Conservation (phyloP, 2,888 invertebrate species). For the Tolmerus cingulatus region DNA sequence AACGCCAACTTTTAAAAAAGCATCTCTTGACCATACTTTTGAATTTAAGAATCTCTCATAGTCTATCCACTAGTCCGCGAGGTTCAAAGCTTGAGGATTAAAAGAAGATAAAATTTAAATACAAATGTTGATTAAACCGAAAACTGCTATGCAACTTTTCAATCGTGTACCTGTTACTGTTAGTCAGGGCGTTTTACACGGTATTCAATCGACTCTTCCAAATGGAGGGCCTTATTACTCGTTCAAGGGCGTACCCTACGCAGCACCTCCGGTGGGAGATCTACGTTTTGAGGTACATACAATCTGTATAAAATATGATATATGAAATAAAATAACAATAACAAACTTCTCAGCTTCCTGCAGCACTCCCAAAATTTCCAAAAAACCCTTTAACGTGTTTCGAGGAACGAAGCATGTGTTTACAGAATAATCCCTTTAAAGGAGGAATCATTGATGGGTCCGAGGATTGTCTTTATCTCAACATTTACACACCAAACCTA, state of each 20-base stretch:
- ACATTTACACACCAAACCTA: constrained; percentile 57
- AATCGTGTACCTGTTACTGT: constrained; percentile 53
- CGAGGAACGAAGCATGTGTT: constrained; percentile 55
- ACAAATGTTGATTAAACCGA: background rate
- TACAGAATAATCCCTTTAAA: constrained; percentile 56
- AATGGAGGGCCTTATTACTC: constrained; percentile 63
- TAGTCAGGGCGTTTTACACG: constrained; percentile 65
- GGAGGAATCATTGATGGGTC: constrained; percentile 54
- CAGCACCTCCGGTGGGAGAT: constrained; percentile 66
- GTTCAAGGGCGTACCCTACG: constrained; percentile 69
- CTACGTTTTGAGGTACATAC: constrained; percentile 58
- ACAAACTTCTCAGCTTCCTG: constrained; percentile 55
- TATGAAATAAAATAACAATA: background rate
- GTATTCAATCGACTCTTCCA: constrained; percentile 59
- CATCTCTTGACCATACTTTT: background rate
- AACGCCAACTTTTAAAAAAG: background rate
- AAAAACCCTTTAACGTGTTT: constrained; percentile 57
- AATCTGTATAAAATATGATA: too few species aligned
- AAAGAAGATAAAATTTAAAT: background rate
- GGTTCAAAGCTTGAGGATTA: background rate
- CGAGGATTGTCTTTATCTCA: constrained; percentile 60
- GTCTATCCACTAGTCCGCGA: background rate
- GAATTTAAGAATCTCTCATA: background rate
- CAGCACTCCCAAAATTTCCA: constrained; percentile 56
- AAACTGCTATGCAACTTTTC: background rate